Conservation (phyloP, 2,888 invertebrate genomes). For the Acrocyrtus sp. region DNA sequence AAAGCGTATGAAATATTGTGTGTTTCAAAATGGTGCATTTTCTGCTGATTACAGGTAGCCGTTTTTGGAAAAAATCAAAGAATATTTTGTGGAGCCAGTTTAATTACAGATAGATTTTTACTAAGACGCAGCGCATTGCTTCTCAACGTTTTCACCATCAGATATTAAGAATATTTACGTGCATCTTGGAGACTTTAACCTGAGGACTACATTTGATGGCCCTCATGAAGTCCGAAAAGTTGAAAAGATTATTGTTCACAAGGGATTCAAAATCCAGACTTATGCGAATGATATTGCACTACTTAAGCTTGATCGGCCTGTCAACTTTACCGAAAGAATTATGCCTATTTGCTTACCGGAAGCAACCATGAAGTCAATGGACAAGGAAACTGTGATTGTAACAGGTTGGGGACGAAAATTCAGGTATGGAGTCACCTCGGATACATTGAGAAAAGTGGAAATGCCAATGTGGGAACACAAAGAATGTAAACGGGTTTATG, state of each 20-base stretch:
- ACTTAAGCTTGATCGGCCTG: slow-evolving; percentile 80
- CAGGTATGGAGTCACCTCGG: slow-evolving; percentile 68
- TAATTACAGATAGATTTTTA: slow-evolving; percentile 73
- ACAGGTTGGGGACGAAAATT: slow-evolving; percentile 55
- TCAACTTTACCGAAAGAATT: slow-evolving; percentile 77
- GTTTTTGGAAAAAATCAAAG: slow-evolving; percentile 52
- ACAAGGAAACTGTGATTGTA: slow-evolving; percentile 16
- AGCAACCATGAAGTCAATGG: slow-evolving; percentile 20
- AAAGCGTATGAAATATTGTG: not conserved
- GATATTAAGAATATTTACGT: slow-evolving; percentile 85
- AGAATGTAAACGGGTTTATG: slow-evolving; percentile 83
- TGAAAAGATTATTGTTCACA: slow-evolving; percentile 83
- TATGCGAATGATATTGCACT: slow-evolving; percentile 86
- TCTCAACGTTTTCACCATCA: slow-evolving; percentile 83
- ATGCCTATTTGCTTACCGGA: slow-evolving; percentile 78
- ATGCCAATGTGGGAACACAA: slow-evolving; percentile 85
- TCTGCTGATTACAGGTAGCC: slow-evolving; percentile 50
- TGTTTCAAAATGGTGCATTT: not conserved
- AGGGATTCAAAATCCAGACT: slow-evolving; percentile 84
- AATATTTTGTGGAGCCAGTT: slow-evolving; percentile 57
- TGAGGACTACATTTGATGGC: slow-evolving; percentile 78
- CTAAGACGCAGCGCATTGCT: slow-evolving; percentile 89
- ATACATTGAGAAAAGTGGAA: slow-evolving; percentile 82
- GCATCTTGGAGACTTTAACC: slow-evolving; percentile 86
- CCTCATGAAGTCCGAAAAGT: slow-evolving; percentile 82